A percentile compares a stretch with the other conserved stretches of the same genome.
phyloP scores from a whole-genome alignment of 2,113 vertebrate genomes.

The Neodontobutis hainanensis region DNA sequence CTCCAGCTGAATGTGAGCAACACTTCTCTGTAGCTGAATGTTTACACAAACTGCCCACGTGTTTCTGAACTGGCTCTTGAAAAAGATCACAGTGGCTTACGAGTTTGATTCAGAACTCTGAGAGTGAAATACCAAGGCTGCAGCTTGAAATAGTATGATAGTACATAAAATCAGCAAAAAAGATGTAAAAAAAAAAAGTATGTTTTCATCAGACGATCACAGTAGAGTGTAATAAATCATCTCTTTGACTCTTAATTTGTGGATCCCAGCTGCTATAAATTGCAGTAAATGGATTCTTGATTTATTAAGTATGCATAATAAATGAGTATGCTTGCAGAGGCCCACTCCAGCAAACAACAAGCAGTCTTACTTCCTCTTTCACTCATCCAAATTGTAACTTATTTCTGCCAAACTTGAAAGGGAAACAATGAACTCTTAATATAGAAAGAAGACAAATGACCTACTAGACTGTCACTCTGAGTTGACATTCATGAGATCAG shows the following conservation, averaged over 20 bases:
- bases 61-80: neutral
- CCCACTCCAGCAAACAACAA: neutral
- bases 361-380: constrained; percentile 6
- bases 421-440: constrained; percentile 1
- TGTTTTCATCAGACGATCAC: constrained; percentile 40
- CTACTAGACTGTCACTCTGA: constrained; percentile 13
- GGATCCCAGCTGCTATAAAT: constrained; percentile 62
- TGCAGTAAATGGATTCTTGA: constrained; percentile 63
- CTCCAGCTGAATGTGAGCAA: neutral
- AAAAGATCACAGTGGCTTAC: neutral
- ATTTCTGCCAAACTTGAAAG: neutral
- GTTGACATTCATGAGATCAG: constrained; percentile 5
- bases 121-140: neutral
- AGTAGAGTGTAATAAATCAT: constrained; percentile 36
- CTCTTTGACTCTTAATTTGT: constrained; percentile 48
- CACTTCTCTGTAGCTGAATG: neutral
- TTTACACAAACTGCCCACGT: neutral
- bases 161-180: constrained; percentile 5
- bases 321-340: constrained; percentile 30
- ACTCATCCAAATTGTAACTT: neutral
- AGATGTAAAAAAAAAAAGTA: constrained; percentile 49
- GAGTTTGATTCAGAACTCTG: neutral
- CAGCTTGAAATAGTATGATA: neutral
- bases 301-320: constrained; percentile 62
- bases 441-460: constrained; percentile 7